phyloP scores from a whole-genome alignment of 2,888 invertebrate genomes.

The Petrolisthes manimaculis region DNA sequence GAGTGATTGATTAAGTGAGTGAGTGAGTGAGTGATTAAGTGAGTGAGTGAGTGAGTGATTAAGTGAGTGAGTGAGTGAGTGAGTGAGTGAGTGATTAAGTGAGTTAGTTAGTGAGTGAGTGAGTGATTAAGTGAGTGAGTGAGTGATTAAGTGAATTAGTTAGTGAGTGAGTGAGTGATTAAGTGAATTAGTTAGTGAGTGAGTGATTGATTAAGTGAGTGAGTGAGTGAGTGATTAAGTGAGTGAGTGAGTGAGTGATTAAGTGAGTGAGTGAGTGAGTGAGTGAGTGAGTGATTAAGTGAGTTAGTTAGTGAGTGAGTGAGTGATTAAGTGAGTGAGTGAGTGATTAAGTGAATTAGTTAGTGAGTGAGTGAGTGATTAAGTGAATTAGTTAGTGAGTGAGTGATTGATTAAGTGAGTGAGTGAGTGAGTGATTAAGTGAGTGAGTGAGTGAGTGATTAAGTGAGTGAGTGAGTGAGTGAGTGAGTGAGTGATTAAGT shows the following conservation, averaged over 20 bases:
- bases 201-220: too few species aligned
- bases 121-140: background rate
- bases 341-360: background rate
- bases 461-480: background rate
- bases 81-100: too few species aligned
- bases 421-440: too few species aligned
- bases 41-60: too few species aligned
- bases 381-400: too few species aligned
- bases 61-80: too few species aligned
- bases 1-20: conserved; percentile 8
- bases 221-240: too few species aligned
- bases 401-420: too few species aligned
- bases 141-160: background rate
- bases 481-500: too few species aligned
- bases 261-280: background rate
- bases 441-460: conserved; percentile 30
- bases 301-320: background rate
- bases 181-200: background rate
- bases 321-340: conserved; percentile 1
- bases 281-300: conserved; percentile 12
- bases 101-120: conserved; percentile 19
- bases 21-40: background rate
- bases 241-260: too few species aligned
- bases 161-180: conserved; percentile 1
- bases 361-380: too few species aligned